These are phyloP conservation scores for Sarcophaga peregrina DNA, from an alignment of 1,140 invertebrate species.

Conservation along the genomic window DNA sequence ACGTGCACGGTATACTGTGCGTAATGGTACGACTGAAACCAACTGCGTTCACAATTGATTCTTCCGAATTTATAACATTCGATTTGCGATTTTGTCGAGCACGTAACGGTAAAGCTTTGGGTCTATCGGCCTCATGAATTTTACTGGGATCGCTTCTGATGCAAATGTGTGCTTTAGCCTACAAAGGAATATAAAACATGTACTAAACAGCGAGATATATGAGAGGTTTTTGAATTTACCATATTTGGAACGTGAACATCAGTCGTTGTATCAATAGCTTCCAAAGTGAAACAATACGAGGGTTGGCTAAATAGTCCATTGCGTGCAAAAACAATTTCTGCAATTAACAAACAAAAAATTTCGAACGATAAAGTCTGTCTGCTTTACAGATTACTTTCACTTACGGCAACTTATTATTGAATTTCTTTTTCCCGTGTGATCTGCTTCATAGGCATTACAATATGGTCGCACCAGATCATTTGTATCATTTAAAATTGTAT, in stretches of 20 bases:
- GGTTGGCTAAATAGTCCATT: constrained; percentile 54
- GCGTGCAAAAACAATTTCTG: constrained; percentile 58
- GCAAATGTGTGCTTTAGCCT: constrained; percentile 56
- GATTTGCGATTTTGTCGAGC: constrained; percentile 49
- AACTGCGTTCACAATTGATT: constrained; percentile 12
- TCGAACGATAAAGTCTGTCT: background rate
- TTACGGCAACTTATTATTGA: constrained; percentile 64
- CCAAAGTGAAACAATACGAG: constrained; percentile 56
- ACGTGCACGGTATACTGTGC: constrained; percentile 42
- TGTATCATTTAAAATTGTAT: constrained; percentile 58
- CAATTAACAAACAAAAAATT: background rate
- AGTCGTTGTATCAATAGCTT: constrained; percentile 57
- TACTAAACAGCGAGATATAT: background rate
- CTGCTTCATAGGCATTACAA: constrained; percentile 62
- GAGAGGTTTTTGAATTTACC: constrained; percentile 7
- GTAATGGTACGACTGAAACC: constrained; percentile 31
- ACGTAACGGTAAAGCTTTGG: constrained; percentile 48
- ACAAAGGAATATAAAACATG: background rate
- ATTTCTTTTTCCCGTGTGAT: constrained; percentile 59
- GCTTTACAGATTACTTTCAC: constrained; percentile 42
- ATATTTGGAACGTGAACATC: constrained; percentile 25
- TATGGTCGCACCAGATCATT: constrained; percentile 52
- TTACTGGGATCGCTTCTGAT: constrained; percentile 52
- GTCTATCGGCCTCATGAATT: constrained; percentile 55
- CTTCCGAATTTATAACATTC: constrained; percentile 51